Conservation (phyloP, 2,888 invertebrate species). For the Crepidodera aurea region DNA sequence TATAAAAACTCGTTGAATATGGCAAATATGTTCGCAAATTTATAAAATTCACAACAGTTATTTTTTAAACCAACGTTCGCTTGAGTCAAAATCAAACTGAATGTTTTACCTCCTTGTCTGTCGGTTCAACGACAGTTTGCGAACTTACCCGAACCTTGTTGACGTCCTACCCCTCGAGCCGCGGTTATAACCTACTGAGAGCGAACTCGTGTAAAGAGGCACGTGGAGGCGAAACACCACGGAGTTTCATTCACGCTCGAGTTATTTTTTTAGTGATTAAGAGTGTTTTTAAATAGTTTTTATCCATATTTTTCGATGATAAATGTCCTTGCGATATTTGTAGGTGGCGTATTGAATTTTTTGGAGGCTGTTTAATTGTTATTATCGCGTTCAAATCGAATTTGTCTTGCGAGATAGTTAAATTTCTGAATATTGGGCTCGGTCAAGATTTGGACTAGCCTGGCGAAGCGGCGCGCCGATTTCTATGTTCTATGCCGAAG, state of each 20-base stretch:
- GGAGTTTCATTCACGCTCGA: slow-evolving; percentile 47
- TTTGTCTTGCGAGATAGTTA: slow-evolving; percentile 30
- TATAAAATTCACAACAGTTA: slow-evolving; percentile 9
- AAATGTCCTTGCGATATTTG: slow-evolving; percentile 19
- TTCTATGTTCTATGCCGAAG: slow-evolving; percentile 5
- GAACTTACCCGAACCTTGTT: slow-evolving; percentile 41
- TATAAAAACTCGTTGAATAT: not conserved
- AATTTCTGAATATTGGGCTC: slow-evolving; percentile 38
- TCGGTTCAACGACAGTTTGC: slow-evolving; percentile 48
- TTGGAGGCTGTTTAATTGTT: slow-evolving; percentile 13
- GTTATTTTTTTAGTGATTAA: slow-evolving; percentile 31
- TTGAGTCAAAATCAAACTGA: slow-evolving; percentile 59
- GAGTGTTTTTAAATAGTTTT: not conserved
- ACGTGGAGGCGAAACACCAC: slow-evolving; percentile 61
- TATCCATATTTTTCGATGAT: slow-evolving; percentile 4
- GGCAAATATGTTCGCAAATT: not conserved
- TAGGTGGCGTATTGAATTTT: too few relatives aligned
- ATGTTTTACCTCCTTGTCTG: slow-evolving; percentile 59
- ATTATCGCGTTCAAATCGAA: slow-evolving; percentile 14
- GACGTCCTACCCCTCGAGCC: slow-evolving; percentile 41
- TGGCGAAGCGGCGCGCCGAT: not conserved
- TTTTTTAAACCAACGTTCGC: slow-evolving; percentile 51
- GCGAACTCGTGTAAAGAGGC: slow-evolving; percentile 54
- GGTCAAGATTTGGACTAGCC: slow-evolving; percentile 40
- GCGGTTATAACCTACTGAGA: slow-evolving; percentile 48